A percentile compares a stretch with the other conserved stretches of the same genome.
Evolutionary conservation across 2,888 invertebrate genomes (phyloP).

Genomic region (Clunio marinus): DNA sequence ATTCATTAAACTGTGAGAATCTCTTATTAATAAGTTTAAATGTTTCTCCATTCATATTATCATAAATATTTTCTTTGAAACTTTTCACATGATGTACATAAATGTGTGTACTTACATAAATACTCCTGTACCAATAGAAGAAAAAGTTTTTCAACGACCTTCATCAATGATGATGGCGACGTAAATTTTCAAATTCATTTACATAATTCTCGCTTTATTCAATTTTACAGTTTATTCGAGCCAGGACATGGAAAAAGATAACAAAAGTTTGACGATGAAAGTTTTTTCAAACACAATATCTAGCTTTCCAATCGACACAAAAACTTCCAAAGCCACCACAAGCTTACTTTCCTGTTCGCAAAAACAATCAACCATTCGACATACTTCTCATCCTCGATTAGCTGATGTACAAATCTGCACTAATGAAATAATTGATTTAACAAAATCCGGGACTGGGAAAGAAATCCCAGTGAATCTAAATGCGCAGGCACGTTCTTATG

Average conservation of each 20-base stretch:
- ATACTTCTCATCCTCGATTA: conserved; percentile 19
- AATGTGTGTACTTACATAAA: no score
- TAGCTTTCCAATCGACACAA: conserved; percentile 27
- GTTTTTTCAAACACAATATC: conserved; percentile 34
- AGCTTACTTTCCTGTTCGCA: no score
- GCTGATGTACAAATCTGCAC: conserved; percentile 25
- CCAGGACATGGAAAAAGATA: conserved; percentile 50
- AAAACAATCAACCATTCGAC: neutral
- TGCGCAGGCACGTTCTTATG: conserved; percentile 32
- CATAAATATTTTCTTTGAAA: no score
- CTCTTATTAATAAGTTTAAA: neutral
- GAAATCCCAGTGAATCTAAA: conserved; percentile 5
- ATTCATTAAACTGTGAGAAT: conserved; percentile 50
- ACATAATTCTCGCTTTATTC: conserved; percentile 26
- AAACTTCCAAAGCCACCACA: neutral
- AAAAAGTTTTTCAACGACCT: conserved; percentile 20
- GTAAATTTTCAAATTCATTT: conserved; percentile 31
- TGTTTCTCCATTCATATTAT: neutral
- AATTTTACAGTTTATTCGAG: conserved; percentile 45
- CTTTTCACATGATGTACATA: no score
- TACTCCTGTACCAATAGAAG: neutral
- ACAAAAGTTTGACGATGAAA: conserved; percentile 44
- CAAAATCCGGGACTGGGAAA: neutral
- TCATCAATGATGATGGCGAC: conserved; percentile 32
- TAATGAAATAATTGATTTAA: conserved; percentile 37